Percentiles rank a stretch among this genome's conserved stretches.
Evolutionary conservation across 1,140 invertebrate species (phyloP).

Genomic region (Drosophila takahashii): DNA sequence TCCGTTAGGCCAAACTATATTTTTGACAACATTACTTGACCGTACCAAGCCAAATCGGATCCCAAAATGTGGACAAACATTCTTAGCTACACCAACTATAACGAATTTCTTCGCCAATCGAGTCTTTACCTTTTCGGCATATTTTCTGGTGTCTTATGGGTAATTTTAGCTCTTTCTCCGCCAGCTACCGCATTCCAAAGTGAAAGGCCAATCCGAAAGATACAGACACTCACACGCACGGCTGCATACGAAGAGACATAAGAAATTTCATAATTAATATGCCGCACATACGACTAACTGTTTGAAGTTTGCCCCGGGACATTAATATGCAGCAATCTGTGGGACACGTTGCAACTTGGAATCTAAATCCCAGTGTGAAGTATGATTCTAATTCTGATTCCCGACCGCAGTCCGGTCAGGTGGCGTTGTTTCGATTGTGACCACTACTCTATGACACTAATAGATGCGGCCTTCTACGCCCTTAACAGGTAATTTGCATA

Average conservation of each 20-base stretch:
- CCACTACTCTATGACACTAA: slow-evolving; percentile 64
- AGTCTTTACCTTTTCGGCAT: slow-evolving; percentile 24
- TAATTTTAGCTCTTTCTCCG: slow-evolving; percentile 38
- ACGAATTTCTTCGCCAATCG: slow-evolving; percentile 21
- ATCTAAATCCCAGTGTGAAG: slow-evolving; percentile 36
- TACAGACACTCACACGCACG: slow-evolving; percentile 13
- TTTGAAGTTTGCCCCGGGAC: slow-evolving; percentile 51
- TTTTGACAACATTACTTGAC: too few relatives aligned
- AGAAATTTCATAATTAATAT: slow-evolving; percentile 81
- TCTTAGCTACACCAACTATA: slow-evolving; percentile 13
- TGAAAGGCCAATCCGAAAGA: slow-evolving; percentile 66
- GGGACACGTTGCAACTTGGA: slow-evolving; percentile 23
- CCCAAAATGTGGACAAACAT: slow-evolving; percentile 3
- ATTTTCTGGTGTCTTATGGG: slow-evolving; percentile 54
- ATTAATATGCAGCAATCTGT: slow-evolving; percentile 67
- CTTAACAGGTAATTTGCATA: slow-evolving; percentile 73
- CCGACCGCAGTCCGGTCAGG: slow-evolving; percentile 26
- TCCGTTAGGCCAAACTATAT: neutral
- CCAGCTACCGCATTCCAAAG: slow-evolving; percentile 76
- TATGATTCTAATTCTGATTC: slow-evolving; percentile 26
- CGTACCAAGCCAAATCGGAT: neutral
- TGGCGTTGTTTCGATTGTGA: slow-evolving; percentile 29
- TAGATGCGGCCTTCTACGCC: slow-evolving; percentile 75
- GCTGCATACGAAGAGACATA: slow-evolving; percentile 10
- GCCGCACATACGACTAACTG: slow-evolving; percentile 71